Base-by-base conservation (phyloP, 2,113 vertebrate genomes). In the Bufo bufo region DNA sequence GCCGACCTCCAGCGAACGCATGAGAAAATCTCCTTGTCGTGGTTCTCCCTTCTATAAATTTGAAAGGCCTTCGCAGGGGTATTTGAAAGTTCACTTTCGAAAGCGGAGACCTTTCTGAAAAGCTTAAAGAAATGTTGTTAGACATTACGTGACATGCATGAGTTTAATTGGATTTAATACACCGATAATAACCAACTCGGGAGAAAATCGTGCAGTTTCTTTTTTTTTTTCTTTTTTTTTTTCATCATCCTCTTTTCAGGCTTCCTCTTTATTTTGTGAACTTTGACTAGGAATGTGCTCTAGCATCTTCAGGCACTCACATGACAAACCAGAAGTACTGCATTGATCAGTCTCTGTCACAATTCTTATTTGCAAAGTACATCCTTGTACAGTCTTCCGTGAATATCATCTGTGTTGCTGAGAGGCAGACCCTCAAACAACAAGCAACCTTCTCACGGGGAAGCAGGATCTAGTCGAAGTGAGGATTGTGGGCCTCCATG, bases 291-390 rank as follows among this genome's bases (percentile, higher is more conserved):
- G 71, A 85, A 86, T 86, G 49, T 87, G 77, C 23, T 80, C 50
- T 14, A 54, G 77, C 85, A 86, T 69, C 85, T 77, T 80, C 61
- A 7, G 61, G 50, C 77, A 4, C 23, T 87, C 85, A 80, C 61
- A 80, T 80, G 85, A 79, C 85, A 66, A 86, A 78, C 85, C 66
- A 74, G 83, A 74, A 85, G 83, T 85, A 59, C 66, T 17, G 82
- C 65, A 69, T 87, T 90, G 77, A 90, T 85, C 84, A 90, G 52
- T 88, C 47, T 65, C 3, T 87, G 43, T 14, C 12, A 82, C 90
- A 0, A 85, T 85, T 86, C 65, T 83, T n/a, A n/a, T 83, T 50
- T 69, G 47, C 47, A 66, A 50, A 80, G 49, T 47, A 66, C 19
- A 65, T 82, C 77, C 20, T 4, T 23, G 20, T 20, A 23, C 50